phyloP scores from a whole-genome alignment of 2,888 invertebrate species.

The Synanthedon tipuliformis region DNA sequence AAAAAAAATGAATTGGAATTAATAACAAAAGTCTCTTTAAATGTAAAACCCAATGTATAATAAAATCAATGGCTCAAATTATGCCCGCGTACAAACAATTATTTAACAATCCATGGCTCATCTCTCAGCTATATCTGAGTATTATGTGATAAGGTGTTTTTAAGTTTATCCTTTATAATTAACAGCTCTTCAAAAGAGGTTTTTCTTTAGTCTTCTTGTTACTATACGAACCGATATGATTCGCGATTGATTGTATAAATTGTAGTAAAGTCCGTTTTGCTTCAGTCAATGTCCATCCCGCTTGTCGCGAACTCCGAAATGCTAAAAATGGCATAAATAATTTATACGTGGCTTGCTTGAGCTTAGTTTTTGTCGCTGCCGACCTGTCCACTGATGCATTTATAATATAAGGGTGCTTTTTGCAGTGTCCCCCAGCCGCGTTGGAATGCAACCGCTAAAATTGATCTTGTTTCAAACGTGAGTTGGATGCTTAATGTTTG shows the following conservation, averaged over 20 bases:
- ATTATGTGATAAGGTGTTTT: no score
- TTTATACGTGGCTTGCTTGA: slow-evolving; percentile 60
- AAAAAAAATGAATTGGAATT: no score
- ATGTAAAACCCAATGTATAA: no score
- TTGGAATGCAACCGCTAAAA: slow-evolving; percentile 69
- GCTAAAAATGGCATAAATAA: slow-evolving; percentile 71
- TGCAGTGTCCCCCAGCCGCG: slow-evolving; percentile 52
- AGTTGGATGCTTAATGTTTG: slow-evolving; percentile 50
- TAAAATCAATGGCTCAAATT: no score
- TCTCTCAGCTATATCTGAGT: no score
- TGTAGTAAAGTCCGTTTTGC: neutral
- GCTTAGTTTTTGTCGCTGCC: slow-evolving; percentile 60
- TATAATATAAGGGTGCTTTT: slow-evolving; percentile 71
- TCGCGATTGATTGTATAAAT: neutral
- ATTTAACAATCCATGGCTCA: no score
- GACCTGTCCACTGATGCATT: slow-evolving; percentile 70
- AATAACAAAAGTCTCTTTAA: no score
- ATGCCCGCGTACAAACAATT: no score
- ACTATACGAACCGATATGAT: no score
- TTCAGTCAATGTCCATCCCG: slow-evolving; percentile 15
- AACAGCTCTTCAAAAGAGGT: no score
- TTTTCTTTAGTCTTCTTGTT: no score
- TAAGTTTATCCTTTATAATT: no score
- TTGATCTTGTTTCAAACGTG: slow-evolving; percentile 68
- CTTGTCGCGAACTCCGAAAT: slow-evolving; percentile 55